Conservation (phyloP, 2,888 invertebrate genomes). For the Antitype chi region DNA sequence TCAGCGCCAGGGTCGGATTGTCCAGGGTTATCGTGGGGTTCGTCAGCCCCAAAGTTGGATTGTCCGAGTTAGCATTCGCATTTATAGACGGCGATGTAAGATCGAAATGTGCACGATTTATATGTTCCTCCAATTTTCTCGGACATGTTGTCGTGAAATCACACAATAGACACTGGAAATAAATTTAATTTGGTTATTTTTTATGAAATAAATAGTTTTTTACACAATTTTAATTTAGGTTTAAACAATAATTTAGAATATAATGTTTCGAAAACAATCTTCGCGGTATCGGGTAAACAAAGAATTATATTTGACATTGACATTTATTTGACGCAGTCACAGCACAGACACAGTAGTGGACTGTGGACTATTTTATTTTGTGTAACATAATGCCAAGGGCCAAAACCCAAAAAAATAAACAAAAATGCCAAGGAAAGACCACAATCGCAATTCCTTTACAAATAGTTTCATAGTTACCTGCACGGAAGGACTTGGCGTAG, state of each 20-base stretch:
- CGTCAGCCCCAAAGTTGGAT: constrained; percentile 78
- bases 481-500: constrained; percentile 86
- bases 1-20: constrained; percentile 77
- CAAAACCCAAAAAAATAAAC: too few relatives aligned
- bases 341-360: too few relatives aligned
- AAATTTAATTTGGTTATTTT: constrained; percentile 6
- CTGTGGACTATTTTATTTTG: neutral
- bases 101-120: constrained; percentile 96
- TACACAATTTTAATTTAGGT: constrained; percentile 36
- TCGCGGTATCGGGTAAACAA: constrained; percentile 44
- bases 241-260: constrained; percentile 16
- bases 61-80: constrained; percentile 82
- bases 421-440: too few relatives aligned
- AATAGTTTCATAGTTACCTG: constrained; percentile 77
- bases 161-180: constrained; percentile 94
- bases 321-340: constrained; percentile 9
- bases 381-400: neutral
- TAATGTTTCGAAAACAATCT: constrained; percentile 38
- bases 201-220: constrained; percentile 6
- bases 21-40: constrained; percentile 82
- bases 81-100: constrained; percentile 93
- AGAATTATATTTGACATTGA: constrained; percentile 46
- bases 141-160: constrained; percentile 94
- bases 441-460: constrained; percentile 10
- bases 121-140: constrained; percentile 94